Evolutionary conservation across 2,888 invertebrate species (phyloP).

Genomic region (Cerceris rybyensis): DNA sequence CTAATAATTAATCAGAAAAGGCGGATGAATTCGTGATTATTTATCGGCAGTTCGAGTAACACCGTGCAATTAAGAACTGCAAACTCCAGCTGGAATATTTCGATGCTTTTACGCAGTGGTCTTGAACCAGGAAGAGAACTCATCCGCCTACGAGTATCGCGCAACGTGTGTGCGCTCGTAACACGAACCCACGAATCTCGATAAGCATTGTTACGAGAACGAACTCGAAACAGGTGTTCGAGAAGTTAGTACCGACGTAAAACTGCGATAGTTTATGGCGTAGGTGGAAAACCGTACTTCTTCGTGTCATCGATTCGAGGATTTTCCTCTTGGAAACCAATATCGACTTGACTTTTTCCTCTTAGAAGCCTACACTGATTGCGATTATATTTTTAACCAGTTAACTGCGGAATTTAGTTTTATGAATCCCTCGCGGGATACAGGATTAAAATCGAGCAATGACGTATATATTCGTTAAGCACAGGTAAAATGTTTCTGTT

Average conservation of each 20-base stretch:
- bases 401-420: no score
- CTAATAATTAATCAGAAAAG: no score
- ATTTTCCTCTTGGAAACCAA: not conserved
- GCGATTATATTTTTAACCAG: no score
- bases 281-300: constrained; percentile 17
- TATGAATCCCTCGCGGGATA: no score
- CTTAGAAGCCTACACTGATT: not conserved
- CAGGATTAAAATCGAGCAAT: no score
- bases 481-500: no score
- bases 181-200: constrained; percentile 43
- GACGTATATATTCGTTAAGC: no score
- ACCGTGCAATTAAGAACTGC: not conserved
- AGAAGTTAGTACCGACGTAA: constrained; percentile 23
- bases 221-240: constrained; percentile 52
- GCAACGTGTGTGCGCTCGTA: constrained; percentile 9
- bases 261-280: constrained; percentile 28
- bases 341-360: not conserved
- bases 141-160: constrained; percentile 50
- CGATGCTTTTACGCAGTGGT: constrained; percentile 16
- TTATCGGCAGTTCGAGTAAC: not conserved
- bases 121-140: constrained; percentile 54
- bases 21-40: not conserved
- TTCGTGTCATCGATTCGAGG: not conserved
- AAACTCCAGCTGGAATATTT: not conserved
- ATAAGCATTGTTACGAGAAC: constrained; percentile 57